A percentile compares a stretch with the other conserved stretches of the same genome.
phyloP scores from a whole-genome alignment of 2,113 vertebrate species.

The Corythoichthys haematopterus region DNA sequence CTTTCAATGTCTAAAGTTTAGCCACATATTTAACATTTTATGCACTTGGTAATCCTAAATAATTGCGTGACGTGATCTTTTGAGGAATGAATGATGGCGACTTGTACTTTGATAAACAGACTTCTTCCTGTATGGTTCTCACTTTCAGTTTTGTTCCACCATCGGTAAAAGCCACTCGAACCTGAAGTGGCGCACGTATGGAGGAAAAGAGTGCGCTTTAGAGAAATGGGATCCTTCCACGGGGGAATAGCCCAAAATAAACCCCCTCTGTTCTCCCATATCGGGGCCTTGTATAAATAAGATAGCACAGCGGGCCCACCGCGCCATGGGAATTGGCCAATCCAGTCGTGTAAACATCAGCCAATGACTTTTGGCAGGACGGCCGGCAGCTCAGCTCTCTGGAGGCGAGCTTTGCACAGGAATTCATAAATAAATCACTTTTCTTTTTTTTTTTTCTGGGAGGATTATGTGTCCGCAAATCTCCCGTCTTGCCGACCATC shows the following conservation, averaged over 20 bases:
- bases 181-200: constrained; percentile 72
- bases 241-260: constrained; percentile 80
- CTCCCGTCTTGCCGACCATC: constrained; percentile 38
- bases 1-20: too few relatives aligned
- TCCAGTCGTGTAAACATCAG: constrained; percentile 78
- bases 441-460: constrained; percentile 49
- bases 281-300: constrained; percentile 78
- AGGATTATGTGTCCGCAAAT: constrained; percentile 73
- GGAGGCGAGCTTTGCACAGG: constrained; percentile 64
- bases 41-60: too few relatives aligned
- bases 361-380: constrained; percentile 76
- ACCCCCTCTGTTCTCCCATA: constrained; percentile 77
- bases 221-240: constrained; percentile 74
- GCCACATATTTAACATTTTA: too few relatives aligned
- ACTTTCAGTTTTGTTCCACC: not conserved
- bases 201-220: constrained; percentile 66
- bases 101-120: too few relatives aligned
- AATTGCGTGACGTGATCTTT: not conserved
- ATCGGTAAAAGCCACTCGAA: constrained; percentile 23
- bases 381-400: constrained; percentile 44
- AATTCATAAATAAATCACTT: constrained; percentile 82
- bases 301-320: constrained; percentile 75
- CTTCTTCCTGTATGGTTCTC: not conserved
- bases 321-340: constrained; percentile 79
- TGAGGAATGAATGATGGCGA: not conserved